These are phyloP conservation scores for Channa maculata DNA, from an alignment of 2,113 vertebrate species.

Conservation along the genomic window DNA sequence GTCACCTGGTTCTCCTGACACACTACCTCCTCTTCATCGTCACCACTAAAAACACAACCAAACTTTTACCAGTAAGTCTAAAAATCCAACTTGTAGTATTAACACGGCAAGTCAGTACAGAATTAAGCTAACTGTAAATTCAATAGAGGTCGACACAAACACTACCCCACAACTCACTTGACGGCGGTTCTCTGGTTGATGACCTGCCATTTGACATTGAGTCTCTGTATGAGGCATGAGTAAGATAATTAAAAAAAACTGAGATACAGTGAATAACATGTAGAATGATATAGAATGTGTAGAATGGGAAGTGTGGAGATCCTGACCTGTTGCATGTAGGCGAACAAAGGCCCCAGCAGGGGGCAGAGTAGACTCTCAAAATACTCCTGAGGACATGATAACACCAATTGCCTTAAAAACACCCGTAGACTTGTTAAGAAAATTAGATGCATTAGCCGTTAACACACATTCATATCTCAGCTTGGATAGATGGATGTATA, in stretches of 20 bases:
- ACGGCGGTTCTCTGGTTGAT: conserved; percentile 90
- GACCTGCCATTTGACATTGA: conserved; percentile 92
- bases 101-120: not conserved
- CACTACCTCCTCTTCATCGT: conserved; percentile 80
- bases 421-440: conserved; percentile 88
- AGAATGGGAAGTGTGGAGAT: not conserved
- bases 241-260: not conserved
- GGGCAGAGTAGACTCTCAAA: conserved; percentile 90
- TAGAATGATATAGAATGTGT: not conserved
- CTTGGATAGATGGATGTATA: too few relatives aligned
- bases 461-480: conserved; percentile 3
- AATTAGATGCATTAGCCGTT: conserved; percentile 21
- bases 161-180: conserved; percentile 82
- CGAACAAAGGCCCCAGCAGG: conserved; percentile 92
- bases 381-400: conserved; percentile 91
- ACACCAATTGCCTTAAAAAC: conserved; percentile 92
- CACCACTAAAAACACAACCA: conserved; percentile 64
- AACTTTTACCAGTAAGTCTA: not conserved
- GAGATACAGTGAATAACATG: not conserved
- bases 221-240: conserved; percentile 84
- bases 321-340: conserved; percentile 92
- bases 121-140: not conserved
- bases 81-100: not conserved
- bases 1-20: conserved; percentile 92
- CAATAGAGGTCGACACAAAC: not conserved